Conservation (phyloP, 1,140 invertebrate species). For the Lordiphosa mommai region DNA sequence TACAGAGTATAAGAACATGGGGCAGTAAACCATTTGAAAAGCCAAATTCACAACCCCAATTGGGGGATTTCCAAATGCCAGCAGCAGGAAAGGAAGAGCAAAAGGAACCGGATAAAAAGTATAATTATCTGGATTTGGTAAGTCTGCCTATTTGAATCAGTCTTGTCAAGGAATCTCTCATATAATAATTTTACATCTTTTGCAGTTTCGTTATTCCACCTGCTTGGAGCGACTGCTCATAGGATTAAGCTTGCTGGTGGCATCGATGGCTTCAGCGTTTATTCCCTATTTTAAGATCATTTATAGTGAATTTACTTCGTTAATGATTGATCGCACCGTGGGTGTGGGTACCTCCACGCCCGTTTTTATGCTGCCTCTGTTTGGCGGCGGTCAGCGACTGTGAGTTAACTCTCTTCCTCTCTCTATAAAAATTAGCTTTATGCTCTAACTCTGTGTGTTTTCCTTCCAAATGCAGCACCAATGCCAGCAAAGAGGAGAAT, state of each 20-base stretch:
- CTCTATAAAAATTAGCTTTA: too few relatives aligned
- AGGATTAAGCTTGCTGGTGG: slow-evolving; percentile 79
- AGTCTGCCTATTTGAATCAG: too few relatives aligned
- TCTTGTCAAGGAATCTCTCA: background rate
- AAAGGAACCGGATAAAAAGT: slow-evolving; percentile 23
- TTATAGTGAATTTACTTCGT: slow-evolving; percentile 85
- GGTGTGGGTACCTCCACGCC: slow-evolving; percentile 81
- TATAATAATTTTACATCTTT: background rate
- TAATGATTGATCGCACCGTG: slow-evolving; percentile 83
- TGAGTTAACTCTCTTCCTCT: slow-evolving; percentile 25
- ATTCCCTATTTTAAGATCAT: slow-evolving; percentile 84
- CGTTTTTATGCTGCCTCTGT: slow-evolving; percentile 81
- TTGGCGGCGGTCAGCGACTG: slow-evolving; percentile 82
- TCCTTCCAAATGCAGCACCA: slow-evolving; percentile 78
- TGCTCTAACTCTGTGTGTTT: background rate
- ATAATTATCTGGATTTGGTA: slow-evolving; percentile 59
- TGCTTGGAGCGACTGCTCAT: slow-evolving; percentile 82
- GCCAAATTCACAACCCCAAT: slow-evolving; percentile 33
- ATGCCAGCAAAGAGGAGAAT: slow-evolving; percentile 82
- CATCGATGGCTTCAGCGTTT: slow-evolving; percentile 62
- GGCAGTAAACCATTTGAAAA: slow-evolving; percentile 31
- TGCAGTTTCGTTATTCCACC: slow-evolving; percentile 84
- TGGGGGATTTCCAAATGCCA: slow-evolving; percentile 40
- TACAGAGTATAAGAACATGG: too few relatives aligned
- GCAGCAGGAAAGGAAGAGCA: background rate